Evolutionary conservation across 2,113 vertebrate genomes (phyloP), one percentile per base, ranked within the genome.

Genomic region (Prietella phreatophila): DNA sequence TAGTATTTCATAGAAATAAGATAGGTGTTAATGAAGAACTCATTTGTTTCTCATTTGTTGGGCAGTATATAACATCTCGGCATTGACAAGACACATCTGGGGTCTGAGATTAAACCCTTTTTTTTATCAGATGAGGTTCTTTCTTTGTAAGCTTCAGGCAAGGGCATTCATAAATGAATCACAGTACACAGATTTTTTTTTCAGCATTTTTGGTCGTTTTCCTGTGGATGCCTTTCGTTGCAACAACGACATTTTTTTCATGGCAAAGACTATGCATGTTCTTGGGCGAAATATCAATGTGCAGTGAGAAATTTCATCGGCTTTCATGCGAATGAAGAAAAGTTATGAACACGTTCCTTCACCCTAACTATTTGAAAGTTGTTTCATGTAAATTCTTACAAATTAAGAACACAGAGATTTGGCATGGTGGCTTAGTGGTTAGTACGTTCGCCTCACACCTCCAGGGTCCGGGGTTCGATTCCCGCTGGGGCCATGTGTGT

Each of bases 141-240:
- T 30, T 69, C 65, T 69, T 69, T 69, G n/a, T 69, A 69, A 33
- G n/a, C 65, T 69, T 69, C 30, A 69, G 65, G n/a, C 65, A 69
- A 69, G 65, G 65, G n/a, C 65, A 69, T 69, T 69, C n/a, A 69
- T 69, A 69, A 69, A 30, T 13, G 65, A 69, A 69, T 69, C n/a
- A 33, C n/a, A 69, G 65, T 2, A 33, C 17, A 33, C n/a, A 30
- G 15, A 69, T 69, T 67, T 14, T 30, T 65, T n/a, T n/a, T 22
- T 61, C 22, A 65, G 27, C 30, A 69, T 69, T 33, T 69, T 69
- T 69, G n/a, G 65, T 69, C 13, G 5, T 69, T 69, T 15, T 14
- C 65, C n/a, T 69, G n/a, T 69, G 65, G 65, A 17, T 33, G 65
- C n/a, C n/a, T 33, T 69, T 69, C 14, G n/a, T 69, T 33, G 13